These are phyloP conservation scores for Neocrepidodera transversa DNA, from an alignment of 2,888 invertebrate species.

Conservation along the genomic window DNA sequence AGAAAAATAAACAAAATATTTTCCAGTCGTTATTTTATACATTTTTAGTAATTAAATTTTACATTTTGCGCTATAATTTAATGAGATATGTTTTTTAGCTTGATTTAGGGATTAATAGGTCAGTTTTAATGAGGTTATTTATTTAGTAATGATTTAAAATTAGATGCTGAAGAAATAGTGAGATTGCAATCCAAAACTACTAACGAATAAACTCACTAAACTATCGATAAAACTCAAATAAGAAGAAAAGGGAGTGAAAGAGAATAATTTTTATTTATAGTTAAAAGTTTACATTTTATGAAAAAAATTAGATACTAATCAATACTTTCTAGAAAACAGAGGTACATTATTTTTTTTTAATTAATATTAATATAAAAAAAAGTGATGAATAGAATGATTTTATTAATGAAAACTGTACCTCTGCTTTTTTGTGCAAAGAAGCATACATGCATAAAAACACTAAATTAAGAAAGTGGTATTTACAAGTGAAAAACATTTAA, in stretches of 20 bases:
- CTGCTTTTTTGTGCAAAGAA: background rate
- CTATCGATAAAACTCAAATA: background rate
- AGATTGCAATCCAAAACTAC: background rate
- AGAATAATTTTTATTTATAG: background rate
- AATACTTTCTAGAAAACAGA: background rate
- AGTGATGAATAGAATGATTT: no score
- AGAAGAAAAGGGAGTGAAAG: background rate
- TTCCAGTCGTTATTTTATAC: no score
- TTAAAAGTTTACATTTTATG: background rate
- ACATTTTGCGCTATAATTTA: no score
- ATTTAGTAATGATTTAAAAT: background rate
- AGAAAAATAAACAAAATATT: no score
- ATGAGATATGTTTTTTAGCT: no score
- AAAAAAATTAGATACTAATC: background rate
- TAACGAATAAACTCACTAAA: background rate
- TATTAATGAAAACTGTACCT: slow-evolving; percentile 2
- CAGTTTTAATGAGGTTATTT: background rate
- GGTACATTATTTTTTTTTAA: background rate
- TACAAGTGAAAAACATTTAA: slow-evolving; percentile 4
- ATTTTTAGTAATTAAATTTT: no score
- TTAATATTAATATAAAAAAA: no score
- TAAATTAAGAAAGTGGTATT: slow-evolving; percentile 12
- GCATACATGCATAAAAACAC: slow-evolving; percentile 9
- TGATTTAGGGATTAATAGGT: no score
- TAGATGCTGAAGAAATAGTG: background rate